Evolutionary conservation across 1,140 invertebrate species (phyloP), one percentile per base, ranked within the genome.

Genomic region (Eulimnadia texana): DNA sequence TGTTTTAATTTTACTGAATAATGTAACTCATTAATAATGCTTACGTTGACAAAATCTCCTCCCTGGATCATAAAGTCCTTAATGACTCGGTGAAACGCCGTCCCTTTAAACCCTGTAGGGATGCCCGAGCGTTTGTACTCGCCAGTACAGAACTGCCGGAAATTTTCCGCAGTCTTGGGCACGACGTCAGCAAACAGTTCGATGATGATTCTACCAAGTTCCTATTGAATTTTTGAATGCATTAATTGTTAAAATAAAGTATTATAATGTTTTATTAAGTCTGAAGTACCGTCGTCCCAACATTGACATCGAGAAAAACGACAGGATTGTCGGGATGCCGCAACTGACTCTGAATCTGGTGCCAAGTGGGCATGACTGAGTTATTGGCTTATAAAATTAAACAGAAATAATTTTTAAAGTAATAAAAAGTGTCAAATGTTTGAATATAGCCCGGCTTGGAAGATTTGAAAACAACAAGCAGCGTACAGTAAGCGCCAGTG

Each of bases 21-120:
- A 16, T 42, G 6, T 9, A 42, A 42, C 33, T 42, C n/a, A n/a
- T n/a, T n/a, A n/a, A n/a, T n/a, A n/a, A n/a, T n/a, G n/a, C 74
- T 81, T 82, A 93, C 90, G 80, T 93, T 93, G 1, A 95, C 86
- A 82, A 99, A 98, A 77, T 99, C 96, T 20, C 96, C 96, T 60
- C 95, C 95, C 82, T 98, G 94, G 67, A 98, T 93, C 94, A 99
- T 98, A 68, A 91, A 90, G 74, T 89, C 94, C 77, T 99, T 99
- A 57, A 99, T 98, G 49, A 99, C 93, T 74, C 96, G 79, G 74
- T 99, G 97, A 76, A 99, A 99, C 71, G 86, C 85, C 28, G 87
- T 88, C 65, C 91, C 90, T 77, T 99, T 99, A 70, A 89, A 99
- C 27, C 95, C 93, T 25, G 95, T 80, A 0, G 94, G 93, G n/a